Base-by-base conservation (phyloP, 2,888 invertebrate genomes). In the Cephus pulcher region DNA sequence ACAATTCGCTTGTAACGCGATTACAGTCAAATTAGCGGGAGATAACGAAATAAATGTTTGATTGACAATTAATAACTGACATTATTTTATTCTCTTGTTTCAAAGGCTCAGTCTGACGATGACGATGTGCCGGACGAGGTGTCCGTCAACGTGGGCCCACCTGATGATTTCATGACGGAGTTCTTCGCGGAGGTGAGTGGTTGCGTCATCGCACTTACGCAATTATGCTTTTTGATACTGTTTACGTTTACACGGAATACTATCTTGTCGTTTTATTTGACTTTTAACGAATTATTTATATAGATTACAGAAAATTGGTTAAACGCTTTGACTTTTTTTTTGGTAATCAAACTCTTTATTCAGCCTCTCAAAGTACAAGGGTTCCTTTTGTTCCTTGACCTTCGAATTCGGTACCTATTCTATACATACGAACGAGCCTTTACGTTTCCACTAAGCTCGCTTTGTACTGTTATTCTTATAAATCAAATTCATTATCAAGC, bases 121-220 rank as follows among this genome's bases (percentile, higher is more conserved):
- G 98, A 99, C 92, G 97, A 96, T 91, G 97, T 96, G 87, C 96
- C 96, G 86, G 98, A 98, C 93, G 98, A 98, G 92, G 98, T 98
- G 93, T 96, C 98, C 92, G 98, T 98, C 94, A 97, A 96, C 92
- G 97, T 98, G 91, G 98, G 98, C 92, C 96, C 96, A 87, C 94
- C 95, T 86, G 96, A 96, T 92, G 98, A 98, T 90, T 99, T 98
- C 94, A 99, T 99, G 99, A 99, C 99, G 92, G 99, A 99, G 93
- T 99, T 99, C 94, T 99, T 99, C 94, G 98, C 98, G 93, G 99
- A 99, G 96, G 98, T 98, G 92, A 93, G 94, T 92, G 56, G 9
- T 23, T 56, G 56, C 56, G 23, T 56, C 15, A 56, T 56, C 56
- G 56, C 9, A 23, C 6, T 56, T 56, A 23, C 23, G 56, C 23